Evolutionary conservation across 2,113 vertebrate genomes (phyloP).

Genomic region (Nesospiza acunhae): DNA sequence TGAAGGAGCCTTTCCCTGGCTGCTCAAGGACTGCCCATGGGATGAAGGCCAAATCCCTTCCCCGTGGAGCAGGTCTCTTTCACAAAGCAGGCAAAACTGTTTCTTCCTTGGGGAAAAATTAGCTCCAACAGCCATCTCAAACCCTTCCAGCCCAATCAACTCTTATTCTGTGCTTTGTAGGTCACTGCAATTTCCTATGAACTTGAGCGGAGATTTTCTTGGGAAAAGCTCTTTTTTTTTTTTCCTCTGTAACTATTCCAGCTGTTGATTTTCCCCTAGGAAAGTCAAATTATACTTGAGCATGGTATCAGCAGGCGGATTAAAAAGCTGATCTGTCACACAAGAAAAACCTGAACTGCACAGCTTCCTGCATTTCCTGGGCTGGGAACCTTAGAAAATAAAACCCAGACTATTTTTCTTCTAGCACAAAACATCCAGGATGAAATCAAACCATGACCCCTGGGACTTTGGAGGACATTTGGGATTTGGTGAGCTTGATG

Average conservation of each 20-base stretch:
- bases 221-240: conserved; percentile 44
- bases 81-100: background rate
- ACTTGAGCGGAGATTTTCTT: conserved; percentile 61
- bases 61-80: background rate
- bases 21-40: accelerated
- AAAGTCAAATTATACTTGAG: conserved; percentile 57
- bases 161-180: background rate
- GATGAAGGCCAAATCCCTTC: background rate
- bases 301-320: conserved; percentile 50
- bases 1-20: background rate
- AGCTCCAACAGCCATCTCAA: background rate
- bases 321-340: conserved; percentile 42
- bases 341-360: conserved; percentile 22
- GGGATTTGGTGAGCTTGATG: conserved; percentile 19
- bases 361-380: conserved; percentile 25
- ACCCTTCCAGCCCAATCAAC: conserved; percentile 7
- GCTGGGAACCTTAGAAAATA: conserved; percentile 4
- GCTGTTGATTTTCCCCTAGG: conserved; percentile 55
- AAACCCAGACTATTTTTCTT: conserved; percentile 31
- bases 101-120: conserved; percentile 48
- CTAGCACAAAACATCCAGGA: background rate
- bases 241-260: conserved; percentile 51
- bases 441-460: background rate
- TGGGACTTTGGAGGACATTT: background rate
- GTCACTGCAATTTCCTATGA: conserved; percentile 58